Evolutionary conservation across 2,113 vertebrate genomes (phyloP).

Genomic region (Cardinalis cardinalis): DNA sequence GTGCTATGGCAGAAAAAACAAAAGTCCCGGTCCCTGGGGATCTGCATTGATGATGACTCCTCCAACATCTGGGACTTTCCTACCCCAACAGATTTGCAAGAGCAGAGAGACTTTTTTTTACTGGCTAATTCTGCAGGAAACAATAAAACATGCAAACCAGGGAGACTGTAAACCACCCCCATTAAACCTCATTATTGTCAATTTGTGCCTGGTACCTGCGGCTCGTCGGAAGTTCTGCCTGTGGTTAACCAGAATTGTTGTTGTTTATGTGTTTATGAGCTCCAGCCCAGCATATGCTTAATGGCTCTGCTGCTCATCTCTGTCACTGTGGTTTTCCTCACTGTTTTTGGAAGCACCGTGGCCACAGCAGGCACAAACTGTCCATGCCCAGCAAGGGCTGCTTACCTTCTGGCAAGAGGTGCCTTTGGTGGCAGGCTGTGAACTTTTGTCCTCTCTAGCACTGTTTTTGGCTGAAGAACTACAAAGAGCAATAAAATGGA

Average conservation of each 20-base stretch:
- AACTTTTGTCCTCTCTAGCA: not conserved
- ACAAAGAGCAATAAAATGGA: too few species aligned
- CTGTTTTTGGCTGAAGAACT: not conserved
- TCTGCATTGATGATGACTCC: not conserved
- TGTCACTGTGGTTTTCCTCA: not conserved
- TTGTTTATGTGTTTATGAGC: constrained; percentile 35
- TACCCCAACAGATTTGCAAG: not conserved
- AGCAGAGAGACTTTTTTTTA: not conserved
- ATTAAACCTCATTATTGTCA: constrained; percentile 40
- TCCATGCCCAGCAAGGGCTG: not conserved
- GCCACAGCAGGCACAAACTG: not conserved
- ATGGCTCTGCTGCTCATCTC: not conserved
- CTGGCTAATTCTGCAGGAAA: not conserved
- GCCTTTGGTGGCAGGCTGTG: not conserved
- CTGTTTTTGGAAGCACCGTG: not conserved
- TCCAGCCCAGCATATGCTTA: constrained; percentile 10
- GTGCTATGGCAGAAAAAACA: not conserved
- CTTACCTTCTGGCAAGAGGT: not conserved
- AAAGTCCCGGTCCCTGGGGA: not conserved
- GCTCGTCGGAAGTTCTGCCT: not conserved
- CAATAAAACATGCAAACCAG: constrained; percentile 2
- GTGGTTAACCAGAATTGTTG: constrained; percentile 19
- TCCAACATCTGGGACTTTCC: not conserved
- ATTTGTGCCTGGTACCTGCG: constrained; percentile 16
- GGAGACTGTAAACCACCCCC: constrained; percentile 10